A percentile compares a stretch with the other conserved stretches of the same genome.
Evolutionary conservation across 2,888 invertebrate species (phyloP).

Genomic region (Pediacus dermestoides): DNA sequence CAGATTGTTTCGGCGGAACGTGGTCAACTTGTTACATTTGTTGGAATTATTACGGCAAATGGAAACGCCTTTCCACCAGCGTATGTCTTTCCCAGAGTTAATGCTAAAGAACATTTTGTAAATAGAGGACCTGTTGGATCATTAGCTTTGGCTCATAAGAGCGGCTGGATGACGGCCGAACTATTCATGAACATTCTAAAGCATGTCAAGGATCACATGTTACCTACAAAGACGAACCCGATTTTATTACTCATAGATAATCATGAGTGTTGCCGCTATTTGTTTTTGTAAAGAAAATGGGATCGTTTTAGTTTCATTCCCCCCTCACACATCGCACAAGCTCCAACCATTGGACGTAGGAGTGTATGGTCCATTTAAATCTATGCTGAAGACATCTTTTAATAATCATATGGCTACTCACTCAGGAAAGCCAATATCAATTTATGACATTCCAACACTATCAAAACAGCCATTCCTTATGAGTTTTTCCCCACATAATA

Average conservation of each 20-base stretch:
- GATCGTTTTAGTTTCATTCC: not conserved
- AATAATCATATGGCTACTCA: not conserved
- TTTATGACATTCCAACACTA: not conserved
- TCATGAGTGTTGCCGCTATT: too few species aligned
- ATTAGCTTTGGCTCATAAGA: not conserved
- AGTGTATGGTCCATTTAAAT: too few species aligned
- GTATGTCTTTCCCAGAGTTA: not conserved
- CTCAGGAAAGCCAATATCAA: not conserved
- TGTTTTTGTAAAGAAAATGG: not conserved
- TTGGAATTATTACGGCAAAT: not conserved
- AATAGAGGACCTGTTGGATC: not conserved
- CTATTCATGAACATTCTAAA: not conserved
- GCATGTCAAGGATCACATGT: not conserved
- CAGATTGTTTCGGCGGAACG: not conserved
- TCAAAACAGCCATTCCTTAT: not conserved
- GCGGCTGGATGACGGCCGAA: not conserved
- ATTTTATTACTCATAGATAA: not conserved
- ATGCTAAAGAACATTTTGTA: not conserved
- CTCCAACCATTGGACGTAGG: not conserved
- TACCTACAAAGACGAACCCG: too few species aligned
- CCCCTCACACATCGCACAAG: not conserved
- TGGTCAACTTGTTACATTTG: not conserved
- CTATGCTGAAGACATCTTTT: not conserved
- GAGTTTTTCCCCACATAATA: not conserved
- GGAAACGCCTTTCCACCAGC: conserved; percentile 1